A percentile compares a stretch with the other conserved stretches of the same genome.
phyloP scores from a whole-genome alignment of 1,140 invertebrate genomes.

The Apis mellifera region Amel_HAv3.1 CM009931.2:13603001-13603500 shows the following conservation, averaged over 20 bases:
- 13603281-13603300: too few relatives aligned
- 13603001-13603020: too few relatives aligned
- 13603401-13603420: constrained; percentile 74
- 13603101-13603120: too few relatives aligned
- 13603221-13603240: neutral
- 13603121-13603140: too few relatives aligned
- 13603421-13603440: constrained; percentile 50
- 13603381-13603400: constrained; percentile 50
- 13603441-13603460: constrained; percentile 19
- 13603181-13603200: too few relatives aligned
- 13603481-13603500: constrained; percentile 60
- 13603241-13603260: neutral
- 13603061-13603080: too few relatives aligned
- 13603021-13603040: too few relatives aligned
- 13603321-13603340: neutral
- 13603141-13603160: too few relatives aligned
- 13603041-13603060: too few relatives aligned
- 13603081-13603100: too few relatives aligned
- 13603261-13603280: neutral
- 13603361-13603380: constrained; percentile 27
- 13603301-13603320: neutral
- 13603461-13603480: constrained; percentile 36
- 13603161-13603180: too few relatives aligned
- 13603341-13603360: constrained; percentile 21
- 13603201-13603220: too few relatives aligned